These are phyloP conservation scores for Telmatherina bonti DNA, from an alignment of 2,797 vertebrate species.

Conservation along the genomic window DNA sequence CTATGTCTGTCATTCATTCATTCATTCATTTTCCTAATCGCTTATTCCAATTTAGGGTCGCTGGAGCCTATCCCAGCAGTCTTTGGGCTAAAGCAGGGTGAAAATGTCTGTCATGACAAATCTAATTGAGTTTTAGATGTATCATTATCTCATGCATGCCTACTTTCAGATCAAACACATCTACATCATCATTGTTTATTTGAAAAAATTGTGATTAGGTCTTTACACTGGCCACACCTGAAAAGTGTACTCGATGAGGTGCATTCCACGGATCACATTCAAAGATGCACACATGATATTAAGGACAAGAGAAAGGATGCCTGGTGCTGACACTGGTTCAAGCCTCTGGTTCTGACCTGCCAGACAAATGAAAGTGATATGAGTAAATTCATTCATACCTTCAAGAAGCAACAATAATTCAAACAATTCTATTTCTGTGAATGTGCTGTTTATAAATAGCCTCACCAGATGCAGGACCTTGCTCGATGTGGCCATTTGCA, in stretches of 20 bases:
- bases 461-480: conserved; percentile 82
- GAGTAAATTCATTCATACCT: neutral
- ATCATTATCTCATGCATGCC: neutral
- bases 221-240: conserved; percentile 82
- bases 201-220: neutral
- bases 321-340: conserved; percentile 88
- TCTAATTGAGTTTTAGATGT: too few species aligned
- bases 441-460: neutral
- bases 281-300: conserved; percentile 97
- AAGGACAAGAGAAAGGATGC: conserved; percentile 92
- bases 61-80: too few species aligned
- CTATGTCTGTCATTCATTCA: too few species aligned
- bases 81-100: too few species aligned
- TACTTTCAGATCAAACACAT: neutral
- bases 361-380: neutral
- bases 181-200: neutral
- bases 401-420: neutral
- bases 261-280: conserved; percentile 94
- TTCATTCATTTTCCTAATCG: too few species aligned
- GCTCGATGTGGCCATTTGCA: conserved; percentile 84
- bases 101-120: too few species aligned
- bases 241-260: conserved; percentile 92
- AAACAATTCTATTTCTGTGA: neutral
- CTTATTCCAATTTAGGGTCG: too few species aligned
- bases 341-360: conserved; percentile 87